A percentile compares a stretch with the other conserved stretches of the same genome.
phyloP scores from a whole-genome alignment of 2,888 invertebrate species.

The Boloria selene region DNA sequence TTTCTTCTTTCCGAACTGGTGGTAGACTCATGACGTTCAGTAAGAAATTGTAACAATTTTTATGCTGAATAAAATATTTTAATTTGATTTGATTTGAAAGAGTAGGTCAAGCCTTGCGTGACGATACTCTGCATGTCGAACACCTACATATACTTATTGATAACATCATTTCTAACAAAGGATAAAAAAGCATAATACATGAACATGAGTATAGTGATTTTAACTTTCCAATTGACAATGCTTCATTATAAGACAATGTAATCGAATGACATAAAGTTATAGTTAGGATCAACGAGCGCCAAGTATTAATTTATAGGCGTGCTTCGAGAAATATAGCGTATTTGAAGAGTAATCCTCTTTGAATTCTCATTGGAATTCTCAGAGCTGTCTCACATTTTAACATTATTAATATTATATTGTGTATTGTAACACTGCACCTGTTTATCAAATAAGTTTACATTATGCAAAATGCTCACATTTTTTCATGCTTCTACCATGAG shows the following conservation, averaged over 20 bases:
- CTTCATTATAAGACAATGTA: slow-evolving; percentile 38
- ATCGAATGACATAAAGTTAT: slow-evolving; percentile 28
- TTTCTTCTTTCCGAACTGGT: no score
- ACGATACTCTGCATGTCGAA: slow-evolving; percentile 2
- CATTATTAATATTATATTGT: slow-evolving; percentile 46
- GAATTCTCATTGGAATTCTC: slow-evolving; percentile 58
- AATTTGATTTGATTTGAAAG: no score
- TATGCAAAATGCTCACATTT: slow-evolving; percentile 29
- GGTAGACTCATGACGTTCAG: no score
- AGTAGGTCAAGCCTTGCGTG: slow-evolving; percentile 17
- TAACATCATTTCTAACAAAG: neutral
- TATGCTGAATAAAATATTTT: no score
- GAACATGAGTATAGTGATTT: no score
- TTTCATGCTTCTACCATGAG: slow-evolving; percentile 23
- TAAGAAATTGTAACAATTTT: no score
- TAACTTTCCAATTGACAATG: slow-evolving; percentile 59
- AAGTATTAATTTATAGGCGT: slow-evolving; percentile 23
- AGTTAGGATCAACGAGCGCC: slow-evolving; percentile 16
- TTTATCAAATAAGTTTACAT: slow-evolving; percentile 22
- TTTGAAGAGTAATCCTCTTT: slow-evolving; percentile 44
- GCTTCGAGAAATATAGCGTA: slow-evolving; percentile 32
- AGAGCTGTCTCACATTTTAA: slow-evolving; percentile 48
- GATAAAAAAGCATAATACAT: slow-evolving; percentile 29
- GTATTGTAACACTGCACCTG: slow-evolving; percentile 42
- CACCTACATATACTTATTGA: neutral